These are phyloP conservation scores for Andrena camellia DNA, from an alignment of 2,888 invertebrate genomes.

Conservation along the genomic window DNA sequence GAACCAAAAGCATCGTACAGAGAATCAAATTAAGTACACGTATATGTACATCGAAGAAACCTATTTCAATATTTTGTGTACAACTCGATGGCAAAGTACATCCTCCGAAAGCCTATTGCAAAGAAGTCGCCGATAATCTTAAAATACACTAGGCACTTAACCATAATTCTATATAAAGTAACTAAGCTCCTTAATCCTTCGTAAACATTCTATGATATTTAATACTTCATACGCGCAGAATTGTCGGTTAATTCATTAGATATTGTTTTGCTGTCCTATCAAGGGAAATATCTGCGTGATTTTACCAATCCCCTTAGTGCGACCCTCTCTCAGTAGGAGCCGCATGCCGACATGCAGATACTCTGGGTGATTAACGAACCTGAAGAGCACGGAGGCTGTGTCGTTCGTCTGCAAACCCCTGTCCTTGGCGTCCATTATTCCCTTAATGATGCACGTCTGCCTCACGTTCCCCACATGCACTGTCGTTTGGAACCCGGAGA, in stretches of 20 bases:
- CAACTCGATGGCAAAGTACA: not conserved
- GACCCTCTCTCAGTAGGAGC: conserved; percentile 93
- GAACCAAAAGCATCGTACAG: not conserved
- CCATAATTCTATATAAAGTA: conserved; percentile 21
- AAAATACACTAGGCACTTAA: conserved; percentile 21
- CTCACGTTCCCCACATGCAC: conserved; percentile 98
- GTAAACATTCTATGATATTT: conserved; percentile 17
- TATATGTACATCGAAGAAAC: not conserved
- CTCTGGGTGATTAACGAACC: conserved; percentile 96
- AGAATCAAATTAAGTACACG: conserved; percentile 21
- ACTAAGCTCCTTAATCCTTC: conserved; percentile 18
- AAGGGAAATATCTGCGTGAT: conserved; percentile 91
- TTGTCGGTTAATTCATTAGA: conserved; percentile 37
- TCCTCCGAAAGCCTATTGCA: conserved; percentile 1
- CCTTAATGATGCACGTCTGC: conserved; percentile 96
- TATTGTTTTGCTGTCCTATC: conserved; percentile 61
- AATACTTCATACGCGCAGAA: conserved; percentile 46
- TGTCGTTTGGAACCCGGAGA: conserved; percentile 95
- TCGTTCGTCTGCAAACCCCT: conserved; percentile 92
- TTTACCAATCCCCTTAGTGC: conserved; percentile 94
- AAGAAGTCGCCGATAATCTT: conserved; percentile 3
- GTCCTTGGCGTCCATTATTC: conserved; percentile 88
- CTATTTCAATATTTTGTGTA: conserved; percentile 3
- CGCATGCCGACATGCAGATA: conserved; percentile 93
- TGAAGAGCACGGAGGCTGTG: conserved; percentile 94